Evolutionary conservation across 2,113 vertebrate genomes (phyloP).

Genomic region (Ifrita kowaldi): DNA sequence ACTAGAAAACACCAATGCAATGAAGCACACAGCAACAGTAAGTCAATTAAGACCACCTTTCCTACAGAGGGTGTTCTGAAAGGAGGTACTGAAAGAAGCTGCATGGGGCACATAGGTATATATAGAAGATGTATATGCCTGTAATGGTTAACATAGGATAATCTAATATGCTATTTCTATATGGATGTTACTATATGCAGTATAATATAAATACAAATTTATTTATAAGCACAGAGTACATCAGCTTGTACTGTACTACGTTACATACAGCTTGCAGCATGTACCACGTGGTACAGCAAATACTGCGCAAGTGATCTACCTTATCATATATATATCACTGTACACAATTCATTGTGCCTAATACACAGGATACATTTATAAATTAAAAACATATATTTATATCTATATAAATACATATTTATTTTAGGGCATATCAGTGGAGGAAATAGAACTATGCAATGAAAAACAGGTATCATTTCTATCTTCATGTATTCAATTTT

Average conservation of each 20-base stretch:
- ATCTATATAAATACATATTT: not conserved
- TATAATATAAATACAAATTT: not conserved
- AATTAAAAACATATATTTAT: not conserved
- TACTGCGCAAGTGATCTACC: not conserved
- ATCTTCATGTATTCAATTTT: not conserved
- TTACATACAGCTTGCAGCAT: not conserved
- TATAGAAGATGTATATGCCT: not conserved
- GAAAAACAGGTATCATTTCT: not conserved
- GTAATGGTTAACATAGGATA: not conserved
- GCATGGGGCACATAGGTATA: not conserved
- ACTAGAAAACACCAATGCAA: not conserved
- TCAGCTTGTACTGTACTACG: not conserved
- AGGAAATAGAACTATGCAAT: not conserved
- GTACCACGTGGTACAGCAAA: not conserved
- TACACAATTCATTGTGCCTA: not conserved
- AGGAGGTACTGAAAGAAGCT: not conserved
- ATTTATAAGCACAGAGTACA: not conserved
- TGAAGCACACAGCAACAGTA: not conserved
- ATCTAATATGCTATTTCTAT: not conserved
- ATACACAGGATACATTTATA: not conserved
- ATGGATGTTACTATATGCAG: not conserved
- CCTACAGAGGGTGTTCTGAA: not conserved
- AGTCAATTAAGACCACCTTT: not conserved
- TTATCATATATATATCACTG: not conserved
- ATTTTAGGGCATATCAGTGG: not conserved